phyloP scores from a whole-genome alignment of 2,888 invertebrate genomes.

The Heliconius hortense region DNA sequence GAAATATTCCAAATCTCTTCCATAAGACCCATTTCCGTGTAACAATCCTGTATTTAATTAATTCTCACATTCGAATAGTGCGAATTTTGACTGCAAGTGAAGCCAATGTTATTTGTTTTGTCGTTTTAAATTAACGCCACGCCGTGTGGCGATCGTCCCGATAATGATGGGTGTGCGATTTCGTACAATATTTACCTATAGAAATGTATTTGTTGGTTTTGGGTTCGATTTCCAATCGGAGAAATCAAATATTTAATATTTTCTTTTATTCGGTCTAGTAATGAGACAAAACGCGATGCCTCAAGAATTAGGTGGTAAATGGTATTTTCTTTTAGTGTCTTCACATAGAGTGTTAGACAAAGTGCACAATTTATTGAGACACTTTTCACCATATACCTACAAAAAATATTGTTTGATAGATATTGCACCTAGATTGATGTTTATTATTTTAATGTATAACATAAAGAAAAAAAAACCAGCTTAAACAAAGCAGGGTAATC shows the following conservation, averaged over 20 bases:
- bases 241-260: neutral
- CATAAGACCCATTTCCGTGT: conserved; percentile 37
- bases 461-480: no score
- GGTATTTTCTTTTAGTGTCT: no score
- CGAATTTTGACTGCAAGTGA: conserved; percentile 81
- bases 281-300: no score
- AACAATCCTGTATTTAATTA: conserved; percentile 72
- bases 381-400: no score
- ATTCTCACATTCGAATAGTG: conserved; percentile 81
- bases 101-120: conserved; percentile 79
- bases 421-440: no score
- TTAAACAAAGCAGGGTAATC: no score
- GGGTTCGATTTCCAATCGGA: neutral
- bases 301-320: no score
- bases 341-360: no score
- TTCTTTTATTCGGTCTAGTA: neutral
- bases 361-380: no score
- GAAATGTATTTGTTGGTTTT: neutral
- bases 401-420: no score
- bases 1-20: neutral
- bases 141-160: conserved; percentile 45
- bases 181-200: neutral
- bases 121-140: conserved; percentile 77
- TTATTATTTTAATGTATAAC: no score
- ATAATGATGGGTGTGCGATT: conserved; percentile 13